Base-by-base conservation (phyloP, 2,888 invertebrate species). In the Aleiodes leptofemur region DNA sequence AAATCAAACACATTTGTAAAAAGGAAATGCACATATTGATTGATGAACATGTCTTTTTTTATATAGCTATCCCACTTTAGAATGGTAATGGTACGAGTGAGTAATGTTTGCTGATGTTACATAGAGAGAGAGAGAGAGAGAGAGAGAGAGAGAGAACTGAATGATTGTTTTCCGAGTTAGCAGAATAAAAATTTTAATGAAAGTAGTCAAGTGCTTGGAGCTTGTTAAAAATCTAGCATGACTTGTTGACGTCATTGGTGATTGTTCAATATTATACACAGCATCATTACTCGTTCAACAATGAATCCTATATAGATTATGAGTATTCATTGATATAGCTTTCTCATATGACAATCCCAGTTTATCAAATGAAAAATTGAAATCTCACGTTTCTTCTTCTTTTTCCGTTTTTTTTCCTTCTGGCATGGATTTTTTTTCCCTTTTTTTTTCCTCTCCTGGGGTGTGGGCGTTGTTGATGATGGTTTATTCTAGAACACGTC, bases 401-500 rank as follows among this genome's bases (percentile, higher is more conserved):
- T 34, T 43, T 8, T 23, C 23, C 23, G 23, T 23, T 11, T 43
- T 43, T 43, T 7, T 43, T 43, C 43, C 43, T 11, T 43, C 43
- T 38, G 43, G 43, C 43, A 43, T 43, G 43, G 43, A 43, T 43
- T 43, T 9, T 43, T 43, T 43, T 9, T 43, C 9, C 9, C 34
- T 6, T 34, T 79, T 71, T 83, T 76, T 85, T 82, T 83, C 79
- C 79, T 83, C 80, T 84, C 79, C 85, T 78, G 76, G 76, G 77
- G 76, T 43, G 76, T 43, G 43, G 43, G 43, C 73, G 84, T 86
- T 84, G 85, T 86, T 84, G 85, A 84, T 89, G 78, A 38, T 34
- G 34, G 34, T 87, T 86, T 84, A 88, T 91, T 91, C 90, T 93
- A 94, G 94, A 91, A 91, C 91, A 88, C 91, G 91, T 88, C 93